Base-by-base conservation (phyloP, 2,888 invertebrate species). In the Stomorhina lunata region DNA sequence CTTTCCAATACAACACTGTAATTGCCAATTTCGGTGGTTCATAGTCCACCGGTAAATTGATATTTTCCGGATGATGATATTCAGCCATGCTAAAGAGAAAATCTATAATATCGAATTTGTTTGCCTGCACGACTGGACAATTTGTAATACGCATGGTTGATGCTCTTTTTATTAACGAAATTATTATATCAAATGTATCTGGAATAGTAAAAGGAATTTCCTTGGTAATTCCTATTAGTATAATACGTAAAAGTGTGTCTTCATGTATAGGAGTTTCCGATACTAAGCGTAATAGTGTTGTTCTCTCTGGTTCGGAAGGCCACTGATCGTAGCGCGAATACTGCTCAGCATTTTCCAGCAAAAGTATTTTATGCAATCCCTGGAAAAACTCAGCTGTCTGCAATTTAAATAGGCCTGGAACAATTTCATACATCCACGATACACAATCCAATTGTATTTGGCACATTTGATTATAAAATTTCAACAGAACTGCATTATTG, bases 1-100 rank as follows among this genome's bases (percentile, higher is more conserved):
- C 95, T 91, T 98, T 98, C 99, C 99, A 99, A 91, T 98, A 99
- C 73, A 96, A 92, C 79, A 95, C 95, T n/a, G 96, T 95, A 87
- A 99, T 97, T 1, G 97, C 98, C 87, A 99, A 92, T 85, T 95
- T 94, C 0, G 98, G 98, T 0, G 98, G 95, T 40, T 92, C 93
- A 89, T 92, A 97, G 92, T 96, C 97, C 12, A 94, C 90, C 0
- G 99, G 98, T 78, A 98, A 92, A 4, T 94, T 94, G 86, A 98
- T 97, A 88, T 97, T 97, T 86, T 98, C 98, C 0, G 98, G 98
- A 89, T 98, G 96, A 88, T 95, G 95, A 92, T 98, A 99, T 85
- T 96, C 95, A 87, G 96, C 96, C 87, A 98, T 93, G 90, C 96
- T 96, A 90, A 99, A 96, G 85, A 98, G 93, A 81, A 97, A 94